Evolutionary conservation across 2,888 invertebrate species (phyloP).

Genomic region (Agrotis segetum): DNA sequence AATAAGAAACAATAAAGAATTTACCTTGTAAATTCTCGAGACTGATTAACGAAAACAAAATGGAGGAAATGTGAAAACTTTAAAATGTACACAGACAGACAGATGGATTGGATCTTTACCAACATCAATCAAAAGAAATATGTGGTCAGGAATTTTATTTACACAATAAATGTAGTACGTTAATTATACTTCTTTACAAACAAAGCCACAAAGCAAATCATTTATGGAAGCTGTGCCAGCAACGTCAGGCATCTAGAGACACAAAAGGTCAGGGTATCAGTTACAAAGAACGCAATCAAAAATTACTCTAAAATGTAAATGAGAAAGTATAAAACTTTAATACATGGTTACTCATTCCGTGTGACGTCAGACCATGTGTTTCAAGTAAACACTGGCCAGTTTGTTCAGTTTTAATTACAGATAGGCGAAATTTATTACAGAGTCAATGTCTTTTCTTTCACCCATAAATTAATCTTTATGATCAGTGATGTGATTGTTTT

Average conservation of each 20-base stretch:
- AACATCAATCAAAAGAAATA: slow-evolving; percentile 23
- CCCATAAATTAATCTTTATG: slow-evolving; percentile 20
- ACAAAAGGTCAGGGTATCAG: slow-evolving; percentile 35
- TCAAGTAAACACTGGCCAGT: slow-evolving; percentile 46
- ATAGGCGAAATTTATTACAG: slow-evolving; percentile 39
- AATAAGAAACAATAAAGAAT: not conserved
- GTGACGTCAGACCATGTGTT: slow-evolving; percentile 47
- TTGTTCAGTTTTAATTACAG: slow-evolving; percentile 48
- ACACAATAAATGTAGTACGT: slow-evolving; percentile 16
- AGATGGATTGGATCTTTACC: slow-evolving; percentile 20
- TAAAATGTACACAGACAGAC: not conserved
- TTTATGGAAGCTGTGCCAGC: slow-evolving; percentile 22
- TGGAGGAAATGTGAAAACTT: not conserved
- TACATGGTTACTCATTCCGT: slow-evolving; percentile 24
- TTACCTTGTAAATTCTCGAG: not conserved
- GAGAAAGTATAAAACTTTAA: slow-evolving; percentile 41
- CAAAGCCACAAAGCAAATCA: slow-evolving; percentile 18
- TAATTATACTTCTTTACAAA: slow-evolving; percentile 19
- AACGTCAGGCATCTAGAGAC: slow-evolving; percentile 14
- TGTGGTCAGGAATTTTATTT: slow-evolving; percentile 32
- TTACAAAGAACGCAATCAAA: slow-evolving; percentile 53
- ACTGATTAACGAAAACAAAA: not conserved
- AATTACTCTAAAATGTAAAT: slow-evolving; percentile 11
- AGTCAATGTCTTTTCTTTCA: slow-evolving; percentile 24
- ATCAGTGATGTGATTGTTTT: slow-evolving; percentile 36